Evolutionary conservation across 2,888 invertebrate species (phyloP).

Genomic region (Drosophila imparisetae): DNA sequence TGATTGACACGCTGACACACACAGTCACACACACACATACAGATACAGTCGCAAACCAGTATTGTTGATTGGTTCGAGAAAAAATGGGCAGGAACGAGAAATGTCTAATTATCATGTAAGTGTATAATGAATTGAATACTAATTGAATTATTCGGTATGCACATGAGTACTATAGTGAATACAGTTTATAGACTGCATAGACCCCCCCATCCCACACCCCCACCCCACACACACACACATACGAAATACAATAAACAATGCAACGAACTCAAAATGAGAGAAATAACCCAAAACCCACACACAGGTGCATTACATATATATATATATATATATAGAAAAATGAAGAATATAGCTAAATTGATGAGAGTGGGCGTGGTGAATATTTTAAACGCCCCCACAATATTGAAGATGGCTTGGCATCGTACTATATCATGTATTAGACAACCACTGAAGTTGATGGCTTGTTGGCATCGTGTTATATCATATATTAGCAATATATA

Average conservation of each 20-base stretch:
- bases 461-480: not conserved
- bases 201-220: no score
- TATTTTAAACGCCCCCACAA: constrained; percentile 20
- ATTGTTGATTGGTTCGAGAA: constrained; percentile 14
- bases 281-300: constrained; percentile 33
- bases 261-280: constrained; percentile 66
- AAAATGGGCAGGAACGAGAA: constrained; percentile 1
- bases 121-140: constrained; percentile 42
- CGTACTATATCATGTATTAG: constrained; percentile 12
- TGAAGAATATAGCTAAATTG: constrained; percentile 1
- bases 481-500: constrained; percentile 26
- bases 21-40: constrained; percentile 12
- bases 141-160: constrained; percentile 31
- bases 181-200: constrained; percentile 1
- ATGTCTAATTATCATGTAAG: constrained; percentile 17
- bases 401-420: not conserved
- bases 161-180: constrained; percentile 15
- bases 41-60: constrained; percentile 7
- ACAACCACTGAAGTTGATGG: not conserved
- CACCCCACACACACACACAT: constrained; percentile 33
- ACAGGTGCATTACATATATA: constrained; percentile 60
- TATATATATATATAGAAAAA: constrained; percentile 9
- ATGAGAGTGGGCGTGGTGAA: constrained; percentile 23
- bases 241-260: constrained; percentile 54
- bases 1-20: constrained; percentile 35